A percentile compares a stretch with the other conserved stretches of the same genome.
These are phyloP conservation scores for Eira barbara DNA, from an alignment of 2,113 vertebrate genomes.

Conservation along the genomic window DNA sequence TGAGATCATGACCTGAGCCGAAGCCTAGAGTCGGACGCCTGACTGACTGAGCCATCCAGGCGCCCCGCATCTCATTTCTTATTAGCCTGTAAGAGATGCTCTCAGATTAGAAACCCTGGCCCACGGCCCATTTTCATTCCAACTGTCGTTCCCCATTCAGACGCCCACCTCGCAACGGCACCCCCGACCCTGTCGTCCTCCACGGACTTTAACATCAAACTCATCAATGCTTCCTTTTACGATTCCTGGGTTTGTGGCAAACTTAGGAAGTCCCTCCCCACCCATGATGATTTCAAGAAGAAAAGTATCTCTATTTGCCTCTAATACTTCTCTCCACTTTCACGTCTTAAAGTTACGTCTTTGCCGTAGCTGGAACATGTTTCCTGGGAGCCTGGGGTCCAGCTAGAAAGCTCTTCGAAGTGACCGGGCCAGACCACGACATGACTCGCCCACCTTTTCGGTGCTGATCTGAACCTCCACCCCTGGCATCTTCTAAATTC, in stretches of 20 bases:
- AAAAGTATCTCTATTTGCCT: not conserved
- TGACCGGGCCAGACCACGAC: not conserved
- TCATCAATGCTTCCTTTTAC: not conserved
- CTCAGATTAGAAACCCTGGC: not conserved
- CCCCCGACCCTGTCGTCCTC: not conserved
- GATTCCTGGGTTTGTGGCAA: not conserved
- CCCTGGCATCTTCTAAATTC: not conserved
- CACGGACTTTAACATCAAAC: not conserved
- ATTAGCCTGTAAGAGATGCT: not conserved
- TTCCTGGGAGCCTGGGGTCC: not conserved
- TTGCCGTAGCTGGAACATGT: not conserved
- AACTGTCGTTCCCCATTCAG: not conserved
- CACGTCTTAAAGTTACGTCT: not conserved
- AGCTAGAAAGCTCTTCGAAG: not conserved
- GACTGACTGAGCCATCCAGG: not conserved
- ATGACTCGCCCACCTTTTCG: not conserved
- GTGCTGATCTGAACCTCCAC: not conserved
- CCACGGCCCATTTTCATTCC: not conserved
- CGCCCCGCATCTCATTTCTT: not conserved
- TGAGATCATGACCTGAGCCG: not conserved
- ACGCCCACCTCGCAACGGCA: not conserved
- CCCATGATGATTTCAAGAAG: not conserved
- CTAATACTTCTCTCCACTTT: not conserved
- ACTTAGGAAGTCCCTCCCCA: not conserved
- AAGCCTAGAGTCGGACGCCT: not conserved